These are phyloP conservation scores for Apocrypta bakeri DNA, from an alignment of 1,140 invertebrate genomes.

Conservation along the genomic window DNA sequence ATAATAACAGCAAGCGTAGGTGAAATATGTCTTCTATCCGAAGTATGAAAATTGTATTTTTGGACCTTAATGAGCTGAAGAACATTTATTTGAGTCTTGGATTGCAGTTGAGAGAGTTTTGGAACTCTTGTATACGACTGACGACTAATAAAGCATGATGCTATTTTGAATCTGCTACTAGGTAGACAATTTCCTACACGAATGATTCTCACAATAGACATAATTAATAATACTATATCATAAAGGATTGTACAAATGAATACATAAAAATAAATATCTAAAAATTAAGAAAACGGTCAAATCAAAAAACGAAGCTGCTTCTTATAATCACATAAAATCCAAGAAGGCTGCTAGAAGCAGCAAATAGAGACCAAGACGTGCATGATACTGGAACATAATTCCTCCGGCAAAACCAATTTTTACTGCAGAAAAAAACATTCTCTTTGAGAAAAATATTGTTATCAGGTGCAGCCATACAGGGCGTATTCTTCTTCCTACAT, in stretches of 20 bases:
- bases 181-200: constrained; percentile 7
- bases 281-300: constrained; percentile 27
- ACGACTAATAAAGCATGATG: constrained; percentile 7
- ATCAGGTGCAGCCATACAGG: constrained; percentile 59
- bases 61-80: constrained; percentile 46
- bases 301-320: constrained; percentile 18
- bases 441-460: constrained; percentile 58
- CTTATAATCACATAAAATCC: constrained; percentile 52
- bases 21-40: constrained; percentile 57
- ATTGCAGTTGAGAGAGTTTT: neutral
- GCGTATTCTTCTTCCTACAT: constrained; percentile 46
- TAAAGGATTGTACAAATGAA: constrained; percentile 2
- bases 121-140: constrained; percentile 2
- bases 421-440: constrained; percentile 58
- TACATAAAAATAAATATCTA: constrained; percentile 25
- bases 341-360: constrained; percentile 58
- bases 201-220: constrained; percentile 31
- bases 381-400: constrained; percentile 58
- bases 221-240: neutral
- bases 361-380: constrained; percentile 56
- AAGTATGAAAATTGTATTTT: constrained; percentile 63
- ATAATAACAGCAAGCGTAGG: constrained; percentile 62
- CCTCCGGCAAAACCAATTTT: constrained; percentile 57
- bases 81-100: constrained; percentile 40
- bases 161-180: constrained; percentile 4